A percentile compares a stretch with the other conserved stretches of the same genome.
phyloP scores from a whole-genome alignment of 2,113 vertebrate genomes.

The Phycodurus eques region DNA sequence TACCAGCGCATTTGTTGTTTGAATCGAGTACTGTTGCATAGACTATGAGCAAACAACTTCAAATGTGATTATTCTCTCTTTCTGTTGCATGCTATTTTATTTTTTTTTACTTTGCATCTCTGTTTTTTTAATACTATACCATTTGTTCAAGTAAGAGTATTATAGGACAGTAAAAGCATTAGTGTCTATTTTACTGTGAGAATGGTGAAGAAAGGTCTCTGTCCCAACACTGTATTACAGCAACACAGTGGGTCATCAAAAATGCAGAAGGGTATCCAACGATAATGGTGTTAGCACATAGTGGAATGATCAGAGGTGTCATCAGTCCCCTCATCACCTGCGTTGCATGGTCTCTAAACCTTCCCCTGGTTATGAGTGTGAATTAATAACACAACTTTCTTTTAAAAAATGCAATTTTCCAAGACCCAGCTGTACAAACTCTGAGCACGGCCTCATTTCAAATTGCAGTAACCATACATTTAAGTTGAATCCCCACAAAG shows the following conservation, averaged over 20 bases:
- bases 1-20: conserved; percentile 47
- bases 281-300: conserved; percentile 38
- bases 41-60: conserved; percentile 48
- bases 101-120: conserved; percentile 56
- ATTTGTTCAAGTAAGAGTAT: conserved; percentile 14
- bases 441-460: conserved; percentile 29
- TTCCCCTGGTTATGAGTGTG: conserved; percentile 36
- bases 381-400: conserved; percentile 55
- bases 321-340: conserved; percentile 34
- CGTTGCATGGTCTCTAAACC: conserved; percentile 35
- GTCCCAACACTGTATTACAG: conserved; percentile 33
- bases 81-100: conserved; percentile 68
- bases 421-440: conserved; percentile 33
- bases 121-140: not conserved
- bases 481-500: conserved; percentile 35
- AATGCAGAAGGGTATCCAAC: conserved; percentile 51
- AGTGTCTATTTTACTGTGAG: conserved; percentile 24
- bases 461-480: conserved; percentile 28
- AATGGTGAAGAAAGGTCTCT: conserved; percentile 7
- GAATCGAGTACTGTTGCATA: conserved; percentile 40
- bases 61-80: conserved; percentile 66
- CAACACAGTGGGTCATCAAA: conserved; percentile 44
- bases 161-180: not conserved
- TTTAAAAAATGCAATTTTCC: conserved; percentile 50
- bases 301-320: conserved; percentile 51